Base-by-base conservation (phyloP, 2,888 invertebrate species). In the Minunthozetes semirufus region DNA sequence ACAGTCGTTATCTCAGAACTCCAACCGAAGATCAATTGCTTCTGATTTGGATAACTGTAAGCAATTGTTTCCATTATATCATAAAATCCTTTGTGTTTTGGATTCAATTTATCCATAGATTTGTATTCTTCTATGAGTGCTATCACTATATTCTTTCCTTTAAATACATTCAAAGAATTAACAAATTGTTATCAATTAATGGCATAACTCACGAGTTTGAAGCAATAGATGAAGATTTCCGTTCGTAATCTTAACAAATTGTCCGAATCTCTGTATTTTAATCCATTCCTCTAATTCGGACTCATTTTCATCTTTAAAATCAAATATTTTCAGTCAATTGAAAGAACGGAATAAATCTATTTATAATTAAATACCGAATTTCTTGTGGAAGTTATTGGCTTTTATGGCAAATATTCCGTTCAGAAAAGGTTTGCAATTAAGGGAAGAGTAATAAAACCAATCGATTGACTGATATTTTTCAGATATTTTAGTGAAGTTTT, bases 1-100 rank as follows among this genome's bases (percentile, higher is more conserved):
- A 93, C 94, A 78, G 97, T 86, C 74, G 94, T 93, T 3, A 92
- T 89, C 78, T 88, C 90, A 0, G 92, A 93, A 83, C 94, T 89
- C 96, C 96, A 98, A 53, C 95, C 94, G 85, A 98, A 98, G 84
- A 97, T 96, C 82, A 92, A 93, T 79, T 87, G 84, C 22, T 72
- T 56, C 13, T 73, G 89, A 53, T 89, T 87, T 76, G 91, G 88
- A 81, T 90, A 88, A 78, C 86, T 88, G 76, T 87, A 86, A 77
- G 91, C 90, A 75, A 94, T 87, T 48, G 88, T 87, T 83, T 93
- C 90, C 9, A 94, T 87, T 89, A 93, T 91, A 81, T 92, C 90
- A 80, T 89, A 88, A 80, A 92, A 91, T 11, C 68, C 38, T 19
- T 70, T 68, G 66, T 72, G 66, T n/a, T 76, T 59, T 27, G 66